Evolutionary conservation across 1,140 invertebrate species (phyloP), one percentile per base, ranked within the genome.

Genomic region (Bathynomus jamesi): DNA sequence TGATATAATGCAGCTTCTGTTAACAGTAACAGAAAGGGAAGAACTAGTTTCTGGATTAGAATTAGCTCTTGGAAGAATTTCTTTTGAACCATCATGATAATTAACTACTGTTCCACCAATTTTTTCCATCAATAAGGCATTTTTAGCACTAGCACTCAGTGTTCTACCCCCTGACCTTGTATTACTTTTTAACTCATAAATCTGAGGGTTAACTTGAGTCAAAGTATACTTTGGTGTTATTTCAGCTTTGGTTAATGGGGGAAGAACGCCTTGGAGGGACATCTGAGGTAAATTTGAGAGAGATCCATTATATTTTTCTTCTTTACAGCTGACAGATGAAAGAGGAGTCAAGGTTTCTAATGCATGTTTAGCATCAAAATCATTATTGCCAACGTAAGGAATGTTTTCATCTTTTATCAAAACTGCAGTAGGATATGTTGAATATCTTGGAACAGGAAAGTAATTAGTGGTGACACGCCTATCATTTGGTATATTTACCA

Each of bases 321-420:
- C 40, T 17, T 53, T 53, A 53, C 21, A 53, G 11, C 13, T 21
- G 5, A 53, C 40, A 53, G 40, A 21, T 53, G 21, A 53, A 53
- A 53, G 40, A 21, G 40, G 40, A 17, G 40, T 53, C 13, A 53
- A 11, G 21, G 40, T 17, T 53, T 53, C 40, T 53, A 53, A 53
- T 53, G 40, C 2, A 53, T 53, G 13, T 17, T 21, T 21, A 53
- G 13, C 13, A 21, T 53, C 40, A 53, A 17, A 53, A 11, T 17
- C 13, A 21, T 21, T 53, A 17, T 53, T 21, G 13, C 40, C 40
- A 11, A 53, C 21, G 21, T 53, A 53, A 17, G 40, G 40, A 53
- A 53, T 53, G 40, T 53, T 53, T 53, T 53, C 40, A 53, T 53
- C 40, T 53, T 53, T 53, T 53, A 53, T 53, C 21, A 53, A 53